These are phyloP conservation scores for Platichthys stellatus DNA, from an alignment of 2,113 vertebrate genomes.

Conservation along the genomic window DNA sequence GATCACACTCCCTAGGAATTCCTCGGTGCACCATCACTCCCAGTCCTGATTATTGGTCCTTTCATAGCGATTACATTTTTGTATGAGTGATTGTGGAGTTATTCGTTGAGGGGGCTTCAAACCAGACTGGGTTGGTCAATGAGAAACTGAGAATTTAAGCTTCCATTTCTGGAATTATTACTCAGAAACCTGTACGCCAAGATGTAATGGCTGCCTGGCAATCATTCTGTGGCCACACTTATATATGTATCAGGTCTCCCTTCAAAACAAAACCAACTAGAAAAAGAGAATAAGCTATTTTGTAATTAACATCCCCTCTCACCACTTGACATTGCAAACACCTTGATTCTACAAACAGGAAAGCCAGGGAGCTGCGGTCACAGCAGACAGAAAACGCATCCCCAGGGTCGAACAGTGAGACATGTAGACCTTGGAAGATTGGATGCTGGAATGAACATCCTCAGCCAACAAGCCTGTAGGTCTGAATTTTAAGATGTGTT, in stretches of 20 bases:
- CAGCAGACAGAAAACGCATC: not conserved
- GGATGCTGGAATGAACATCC: constrained; percentile 24
- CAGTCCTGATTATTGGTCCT: constrained; percentile 41
- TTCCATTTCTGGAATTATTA: constrained; percentile 7
- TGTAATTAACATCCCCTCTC: not conserved
- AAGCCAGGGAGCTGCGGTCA: not conserved
- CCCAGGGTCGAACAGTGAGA: not conserved
- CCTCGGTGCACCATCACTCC: constrained; percentile 46
- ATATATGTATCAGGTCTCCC: not conserved
- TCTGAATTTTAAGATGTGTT: constrained; percentile 15
- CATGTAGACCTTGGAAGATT: constrained; percentile 1
- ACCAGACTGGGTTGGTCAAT: not conserved
- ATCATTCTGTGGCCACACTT: not conserved
- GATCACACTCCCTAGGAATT: constrained; percentile 71
- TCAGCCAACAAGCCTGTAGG: constrained; percentile 28
- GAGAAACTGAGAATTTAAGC: not conserved
- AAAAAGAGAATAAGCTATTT: not conserved
- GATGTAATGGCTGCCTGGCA: not conserved
- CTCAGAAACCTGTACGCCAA: not conserved
- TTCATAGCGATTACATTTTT: constrained; percentile 50
- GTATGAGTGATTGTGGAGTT: constrained; percentile 45
- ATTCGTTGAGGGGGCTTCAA: constrained; percentile 27
- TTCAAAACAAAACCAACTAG: not conserved
- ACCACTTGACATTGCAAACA: not conserved
- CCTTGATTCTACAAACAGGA: not conserved